These are phyloP conservation scores for Brachyhypopomus gauderio DNA, from an alignment of 2,113 vertebrate species.

Conservation along the genomic window DNA sequence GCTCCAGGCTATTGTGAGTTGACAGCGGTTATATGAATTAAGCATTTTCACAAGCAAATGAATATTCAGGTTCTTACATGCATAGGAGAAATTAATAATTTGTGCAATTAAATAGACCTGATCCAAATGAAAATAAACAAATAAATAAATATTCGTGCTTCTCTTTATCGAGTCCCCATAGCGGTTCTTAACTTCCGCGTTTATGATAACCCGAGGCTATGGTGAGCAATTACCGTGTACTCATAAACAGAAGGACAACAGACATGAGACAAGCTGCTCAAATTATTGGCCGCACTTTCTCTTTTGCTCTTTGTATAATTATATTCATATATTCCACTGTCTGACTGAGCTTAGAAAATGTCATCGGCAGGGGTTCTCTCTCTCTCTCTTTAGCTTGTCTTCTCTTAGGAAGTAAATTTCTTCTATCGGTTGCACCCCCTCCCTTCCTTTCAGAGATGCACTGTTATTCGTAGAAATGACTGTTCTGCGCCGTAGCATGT, in stretches of 20 bases:
- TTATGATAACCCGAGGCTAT: constrained; percentile 47
- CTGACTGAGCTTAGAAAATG: constrained; percentile 7
- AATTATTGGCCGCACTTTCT: constrained; percentile 66
- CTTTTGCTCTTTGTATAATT: constrained; percentile 70
- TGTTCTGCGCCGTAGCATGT: constrained; percentile 37
- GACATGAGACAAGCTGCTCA: constrained; percentile 81
- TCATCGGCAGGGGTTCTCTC: constrained; percentile 34
- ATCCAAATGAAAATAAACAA: neutral
- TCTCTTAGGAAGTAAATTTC: constrained; percentile 44
- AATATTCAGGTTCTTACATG: constrained; percentile 28
- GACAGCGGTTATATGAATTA: neutral
- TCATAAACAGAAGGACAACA: constrained; percentile 67
- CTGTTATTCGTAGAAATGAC: constrained; percentile 43
- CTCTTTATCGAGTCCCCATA: constrained; percentile 12
- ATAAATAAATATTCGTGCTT: neutral
- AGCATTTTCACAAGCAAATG: neutral
- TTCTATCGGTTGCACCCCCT: constrained; percentile 31
- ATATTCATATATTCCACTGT: constrained; percentile 45
- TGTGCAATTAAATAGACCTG: neutral
- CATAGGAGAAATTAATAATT: neutral
- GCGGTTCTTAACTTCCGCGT: constrained; percentile 6
- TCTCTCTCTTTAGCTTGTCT: neutral
- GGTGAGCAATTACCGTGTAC: constrained; percentile 38
- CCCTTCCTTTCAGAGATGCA: neutral
- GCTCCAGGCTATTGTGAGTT: neutral